These are phyloP conservation scores for Drosophila pegasa DNA, from an alignment of 2,888 invertebrate species.

Conservation along the genomic window DNA sequence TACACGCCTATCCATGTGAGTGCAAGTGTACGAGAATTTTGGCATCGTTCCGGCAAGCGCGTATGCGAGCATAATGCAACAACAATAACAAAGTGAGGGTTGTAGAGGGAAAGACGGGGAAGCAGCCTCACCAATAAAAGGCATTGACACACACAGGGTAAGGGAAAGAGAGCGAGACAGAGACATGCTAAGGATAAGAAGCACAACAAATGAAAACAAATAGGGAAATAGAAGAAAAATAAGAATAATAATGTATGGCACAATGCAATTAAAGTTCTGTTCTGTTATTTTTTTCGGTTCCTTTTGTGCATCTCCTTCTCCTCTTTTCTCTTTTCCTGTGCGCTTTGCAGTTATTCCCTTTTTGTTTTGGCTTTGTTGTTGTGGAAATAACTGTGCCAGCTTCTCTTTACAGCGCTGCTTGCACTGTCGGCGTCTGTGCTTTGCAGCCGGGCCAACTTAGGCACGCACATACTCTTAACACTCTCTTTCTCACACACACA, in stretches of 20 bases:
- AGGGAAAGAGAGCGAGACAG: slow-evolving; percentile 1
- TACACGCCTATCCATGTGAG: slow-evolving; percentile 1
- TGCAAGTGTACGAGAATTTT: slow-evolving; percentile 29
- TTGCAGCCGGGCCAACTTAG: slow-evolving; percentile 40
- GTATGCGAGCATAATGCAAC: slow-evolving; percentile 5
- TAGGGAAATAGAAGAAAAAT: slow-evolving; percentile 9
- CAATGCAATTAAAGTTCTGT: slow-evolving; percentile 29
- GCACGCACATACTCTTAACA: slow-evolving; percentile 7
- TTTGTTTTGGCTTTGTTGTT: slow-evolving; percentile 26
- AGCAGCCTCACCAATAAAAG: slow-evolving; percentile 18
- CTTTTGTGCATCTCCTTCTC: neutral
- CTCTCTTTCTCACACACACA: slow-evolving; percentile 5
- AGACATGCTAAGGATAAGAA: slow-evolving; percentile 52
- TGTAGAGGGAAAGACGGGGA: slow-evolving; percentile 18
- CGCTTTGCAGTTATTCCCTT: slow-evolving; percentile 7
- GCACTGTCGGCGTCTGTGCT: slow-evolving; percentile 25
- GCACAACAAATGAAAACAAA: slow-evolving; percentile 44
- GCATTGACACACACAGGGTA: slow-evolving; percentile 17
- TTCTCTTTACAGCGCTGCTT: slow-evolving; percentile 22
- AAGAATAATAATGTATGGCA: slow-evolving; percentile 5
- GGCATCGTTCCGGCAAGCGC: slow-evolving; percentile 16
- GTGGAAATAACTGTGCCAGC: slow-evolving; percentile 20
- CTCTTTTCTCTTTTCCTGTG: neutral
- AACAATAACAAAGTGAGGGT: slow-evolving; percentile 42
- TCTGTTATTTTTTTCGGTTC: slow-evolving; percentile 17